A percentile compares a stretch with the other conserved stretches of the same genome.
phyloP scores from a whole-genome alignment of 2,113 vertebrate genomes.

The Hiodon alosoides region DNA sequence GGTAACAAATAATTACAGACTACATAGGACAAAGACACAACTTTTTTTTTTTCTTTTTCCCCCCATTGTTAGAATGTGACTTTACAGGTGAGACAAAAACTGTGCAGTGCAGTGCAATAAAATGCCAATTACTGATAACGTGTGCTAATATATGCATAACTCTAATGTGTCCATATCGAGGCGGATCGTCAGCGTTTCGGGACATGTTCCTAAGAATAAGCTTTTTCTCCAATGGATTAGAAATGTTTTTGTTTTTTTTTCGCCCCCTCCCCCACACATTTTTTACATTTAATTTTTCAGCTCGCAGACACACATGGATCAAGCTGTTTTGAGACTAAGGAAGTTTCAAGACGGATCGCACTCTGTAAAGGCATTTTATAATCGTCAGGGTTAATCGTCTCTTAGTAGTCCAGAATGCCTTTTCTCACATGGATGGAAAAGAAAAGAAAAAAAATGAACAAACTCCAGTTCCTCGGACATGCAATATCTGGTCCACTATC shows the following conservation, averaged over 20 bases:
- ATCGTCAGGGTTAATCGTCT: conserved; percentile 41
- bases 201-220: conserved; percentile 49
- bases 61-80: conserved; percentile 52
- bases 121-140: conserved; percentile 53
- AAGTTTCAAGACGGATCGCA: conserved; percentile 55
- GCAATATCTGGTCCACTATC: conserved; percentile 72
- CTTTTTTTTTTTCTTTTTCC: too few relatives aligned
- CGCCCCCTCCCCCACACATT: background rate
- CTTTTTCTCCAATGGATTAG: conserved; percentile 18
- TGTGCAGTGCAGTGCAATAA: conserved; percentile 62
- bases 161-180: conserved; percentile 61
- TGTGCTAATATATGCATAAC: conserved; percentile 50
- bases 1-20: conserved; percentile 66
- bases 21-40: conserved; percentile 56
- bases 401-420: conserved; percentile 62
- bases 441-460: conserved; percentile 1
- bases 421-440: conserved; percentile 51
- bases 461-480: conserved; percentile 70
- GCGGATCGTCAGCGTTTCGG: conserved; percentile 39
- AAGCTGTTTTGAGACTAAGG: conserved; percentile 60
- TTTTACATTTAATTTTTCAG: conserved; percentile 43
- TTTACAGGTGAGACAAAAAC: conserved; percentile 58
- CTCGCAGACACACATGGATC: conserved; percentile 66
- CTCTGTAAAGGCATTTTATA: conserved; percentile 53
- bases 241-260: background rate